phyloP scores from a whole-genome alignment of 2,888 invertebrate genomes.

The Steinernema scapterisci region DNA sequence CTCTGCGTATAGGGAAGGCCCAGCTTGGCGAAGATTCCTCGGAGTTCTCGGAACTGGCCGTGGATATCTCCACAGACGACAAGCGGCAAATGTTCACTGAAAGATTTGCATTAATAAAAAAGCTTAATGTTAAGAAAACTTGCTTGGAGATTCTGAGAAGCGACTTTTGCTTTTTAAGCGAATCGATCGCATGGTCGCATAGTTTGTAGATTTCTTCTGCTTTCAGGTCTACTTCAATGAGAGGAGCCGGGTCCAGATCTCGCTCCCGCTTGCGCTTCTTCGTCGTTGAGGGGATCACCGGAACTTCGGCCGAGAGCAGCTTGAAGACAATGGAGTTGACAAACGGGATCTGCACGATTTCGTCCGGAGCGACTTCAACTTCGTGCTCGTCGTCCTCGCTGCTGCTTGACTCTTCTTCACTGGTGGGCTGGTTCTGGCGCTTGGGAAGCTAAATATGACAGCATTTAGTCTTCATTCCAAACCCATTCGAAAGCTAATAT shows the following conservation, averaged over 20 bases:
- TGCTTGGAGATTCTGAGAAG: constrained; percentile 46
- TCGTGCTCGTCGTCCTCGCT: constrained; percentile 24
- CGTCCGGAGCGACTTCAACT: constrained; percentile 20
- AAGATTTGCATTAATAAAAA: not conserved
- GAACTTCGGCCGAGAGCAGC: constrained; percentile 37
- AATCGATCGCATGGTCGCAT: constrained; percentile 46
- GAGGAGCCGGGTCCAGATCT: constrained; percentile 22
- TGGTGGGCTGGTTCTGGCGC: not conserved
- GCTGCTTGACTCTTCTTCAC: constrained; percentile 31
- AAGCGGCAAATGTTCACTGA: constrained; percentile 43
- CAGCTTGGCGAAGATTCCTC: constrained; percentile 48
- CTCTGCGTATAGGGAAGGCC: constrained; percentile 42
- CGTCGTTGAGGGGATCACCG: constrained; percentile 14
- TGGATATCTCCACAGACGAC: constrained; percentile 57
- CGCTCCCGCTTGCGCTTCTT: constrained; percentile 1
- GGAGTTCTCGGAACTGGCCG: constrained; percentile 58
- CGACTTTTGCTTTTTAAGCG: constrained; percentile 43
- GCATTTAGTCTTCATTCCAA: too few species aligned
- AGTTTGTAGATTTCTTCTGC: constrained; percentile 48
- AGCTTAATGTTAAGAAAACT: not conserved
- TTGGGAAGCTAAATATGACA: not conserved
- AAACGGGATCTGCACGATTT: constrained; percentile 31
- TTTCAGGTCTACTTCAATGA: constrained; percentile 43
- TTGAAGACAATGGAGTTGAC: constrained; percentile 38
- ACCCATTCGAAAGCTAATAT: too few species aligned